Percentiles rank a stretch among this genome's conserved stretches.
phyloP scores from a whole-genome alignment of 2,888 invertebrate species.

The Teleogryllus oceanicus region DNA sequence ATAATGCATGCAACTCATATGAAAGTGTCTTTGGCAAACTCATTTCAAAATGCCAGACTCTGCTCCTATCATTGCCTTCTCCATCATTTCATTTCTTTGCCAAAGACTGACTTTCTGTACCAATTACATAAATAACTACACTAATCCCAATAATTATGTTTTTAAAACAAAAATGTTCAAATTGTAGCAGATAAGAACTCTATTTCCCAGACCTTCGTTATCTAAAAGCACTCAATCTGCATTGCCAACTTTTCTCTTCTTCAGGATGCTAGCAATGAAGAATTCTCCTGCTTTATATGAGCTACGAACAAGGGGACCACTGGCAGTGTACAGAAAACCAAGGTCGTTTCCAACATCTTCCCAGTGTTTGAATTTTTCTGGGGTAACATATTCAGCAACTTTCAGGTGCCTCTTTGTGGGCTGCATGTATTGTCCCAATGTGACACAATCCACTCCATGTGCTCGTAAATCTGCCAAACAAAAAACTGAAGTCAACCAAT shows the following conservation, averaged over 20 bases:
- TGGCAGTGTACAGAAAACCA: slow-evolving; percentile 95
- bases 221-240: not conserved
- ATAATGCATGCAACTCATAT: too few species aligned
- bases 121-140: too few species aligned
- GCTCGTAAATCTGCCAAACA: slow-evolving; percentile 65
- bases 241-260: slow-evolving; percentile 44
- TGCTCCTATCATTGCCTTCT: too few species aligned
- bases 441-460: slow-evolving; percentile 89
- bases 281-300: slow-evolving; percentile 98
- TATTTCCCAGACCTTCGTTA: too few species aligned
- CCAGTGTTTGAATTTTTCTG: slow-evolving; percentile 87
- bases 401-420: slow-evolving; percentile 94
- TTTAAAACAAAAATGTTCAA: too few species aligned
- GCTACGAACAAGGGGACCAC: slow-evolving; percentile 93
- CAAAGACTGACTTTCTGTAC: too few species aligned
- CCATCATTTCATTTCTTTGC: too few species aligned
- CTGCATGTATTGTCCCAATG: slow-evolving; percentile 99
- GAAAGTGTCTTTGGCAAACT: too few species aligned
- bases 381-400: slow-evolving; percentile 94
- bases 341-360: slow-evolving; percentile 73
- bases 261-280: slow-evolving; percentile 77
- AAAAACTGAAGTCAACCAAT: too few species aligned
- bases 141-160: too few species aligned
- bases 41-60: too few species aligned
- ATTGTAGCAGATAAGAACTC: too few species aligned